Base-by-base conservation (phyloP, 2,888 invertebrate species). In the Cheilosia scutellata region DNA sequence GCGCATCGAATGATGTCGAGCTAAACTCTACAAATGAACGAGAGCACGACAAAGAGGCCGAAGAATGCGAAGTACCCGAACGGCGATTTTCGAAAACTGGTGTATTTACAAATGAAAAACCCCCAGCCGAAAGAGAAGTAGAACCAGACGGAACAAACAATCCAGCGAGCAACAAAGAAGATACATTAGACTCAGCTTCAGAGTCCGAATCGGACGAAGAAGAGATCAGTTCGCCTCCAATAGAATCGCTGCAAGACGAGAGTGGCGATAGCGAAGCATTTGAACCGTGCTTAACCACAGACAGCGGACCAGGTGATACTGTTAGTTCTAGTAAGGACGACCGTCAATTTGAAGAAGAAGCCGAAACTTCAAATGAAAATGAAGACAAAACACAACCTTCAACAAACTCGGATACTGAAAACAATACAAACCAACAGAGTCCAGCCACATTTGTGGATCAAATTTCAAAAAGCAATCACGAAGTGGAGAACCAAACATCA, bases 211-310 rank as follows among this genome's bases (percentile, higher is more conserved):
- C 82, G 5, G 86, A 86, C 0, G 86, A 86, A 33, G 86, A 86
- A 29, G 86, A 86, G 33, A 82, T 86, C 29, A 40, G 82, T 58
- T 86, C 86, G n/a, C 86, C 86, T n/a, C 76, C 86, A 13, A 86
- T 86, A n/a, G 86, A 86, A 40, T 44, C 80, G 13, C 68, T 86
- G n/a, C 25, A 60, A 37, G 82, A 86, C 33, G 75, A 74, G 7
- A 74, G 57, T 29, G 49, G 53, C 6, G 82, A 77, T 27, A 53
- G 20, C 0, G 71, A 71, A 49, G 7, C 55, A 3, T 40, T 47
- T 27, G 37, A 44, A 13, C 40, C 29, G 0, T 25, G 25, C 5
- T 63, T 47, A 13, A 20, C 53, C 31, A 27, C 60, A 37, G 37
- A 37, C 37, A 37, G 37, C 37, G 0, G 11, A 13, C 55, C 16